Evolutionary conservation across 2,113 vertebrate genomes (phyloP), one percentile per base, ranked within the genome.

Genomic region (Elachura formosa): DNA sequence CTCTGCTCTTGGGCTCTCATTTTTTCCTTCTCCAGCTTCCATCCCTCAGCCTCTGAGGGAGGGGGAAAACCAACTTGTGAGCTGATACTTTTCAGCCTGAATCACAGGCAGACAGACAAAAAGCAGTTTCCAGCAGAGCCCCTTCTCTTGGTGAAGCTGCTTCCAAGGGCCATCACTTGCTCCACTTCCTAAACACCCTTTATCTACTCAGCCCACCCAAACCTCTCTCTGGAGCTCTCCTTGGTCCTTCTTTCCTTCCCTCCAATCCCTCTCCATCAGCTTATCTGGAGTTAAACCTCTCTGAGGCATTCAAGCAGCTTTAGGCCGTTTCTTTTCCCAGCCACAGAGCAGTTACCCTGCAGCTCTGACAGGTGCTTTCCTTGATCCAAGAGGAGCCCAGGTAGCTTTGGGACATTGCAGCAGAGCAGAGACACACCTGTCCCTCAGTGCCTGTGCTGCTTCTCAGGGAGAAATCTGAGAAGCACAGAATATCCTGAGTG

Each of bases 21-120:
- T 29, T 69, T 14, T 83, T 83, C 94, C 79, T 90, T 86, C 63
- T 84, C 71, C 89, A 93, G 82, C 58, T 94, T 93, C 94, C 85
- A 92, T 15, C 96, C 84, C 51, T 66, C 80, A 76, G 79, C 61
- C 91, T 94, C 89, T 83, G 82, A 90, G 34, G 58, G 67, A 11
- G n/a, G 41, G 40, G 10, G 21, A 34, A 61, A 89, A 75, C 25
- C 46, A 68, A 11, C 14, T 51, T 51, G 36, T 41, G 58, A 18
- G 36, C 18, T 41, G 58, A 41, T 51, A 33, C 46, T n/a, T 41
- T 51, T 17, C 45, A 62, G 41, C 18, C 29, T 38, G 26, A 41
- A 54, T 10, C 5, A 1, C 1, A 33, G 19, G 40, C 28, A 68
- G 36, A 19, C 4, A 25, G 36, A 56, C 5, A 55, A 21, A 31